Percentiles rank a stretch among this genome's conserved stretches.
phyloP scores from a whole-genome alignment of 2,113 vertebrate genomes.

The Pachyramphus minor region DNA sequence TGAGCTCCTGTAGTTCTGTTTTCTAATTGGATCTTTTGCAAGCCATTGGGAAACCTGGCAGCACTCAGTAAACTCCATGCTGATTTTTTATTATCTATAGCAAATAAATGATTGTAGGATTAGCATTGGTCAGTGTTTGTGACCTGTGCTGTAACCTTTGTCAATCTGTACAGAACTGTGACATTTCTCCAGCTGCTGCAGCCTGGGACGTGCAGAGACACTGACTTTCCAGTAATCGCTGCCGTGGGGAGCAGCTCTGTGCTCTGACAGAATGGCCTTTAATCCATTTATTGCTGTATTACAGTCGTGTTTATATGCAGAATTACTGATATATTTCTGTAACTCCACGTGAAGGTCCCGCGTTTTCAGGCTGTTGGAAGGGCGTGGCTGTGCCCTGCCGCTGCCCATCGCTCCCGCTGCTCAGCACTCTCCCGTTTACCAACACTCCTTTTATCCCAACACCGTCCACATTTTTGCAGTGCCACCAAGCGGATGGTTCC shows the following conservation, averaged over 20 bases:
- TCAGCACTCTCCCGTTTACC: not conserved
- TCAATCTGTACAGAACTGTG: not conserved
- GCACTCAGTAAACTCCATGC: not conserved
- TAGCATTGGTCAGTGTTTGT: not conserved
- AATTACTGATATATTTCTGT: not conserved
- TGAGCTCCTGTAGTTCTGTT: not conserved
- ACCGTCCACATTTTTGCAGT: not conserved
- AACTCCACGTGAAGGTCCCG: accelerated
- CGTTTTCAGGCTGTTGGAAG: not conserved
- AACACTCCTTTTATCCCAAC: no score
- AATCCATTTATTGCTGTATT: not conserved
- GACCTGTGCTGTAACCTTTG: not conserved
- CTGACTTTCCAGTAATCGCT: accelerated
- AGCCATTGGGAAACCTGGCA: not conserved
- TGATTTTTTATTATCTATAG: not conserved
- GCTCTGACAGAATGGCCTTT: not conserved
- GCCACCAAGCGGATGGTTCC: slow-evolving; percentile 16
- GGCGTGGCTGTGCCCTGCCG: accelerated
- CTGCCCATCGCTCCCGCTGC: not conserved
- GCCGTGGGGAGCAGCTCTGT: not conserved
- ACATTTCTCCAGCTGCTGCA: accelerated
- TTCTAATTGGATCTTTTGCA: not conserved
- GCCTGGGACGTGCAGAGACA: accelerated
- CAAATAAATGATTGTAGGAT: not conserved
- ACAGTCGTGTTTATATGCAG: not conserved